Conservation (phyloP, 2,888 invertebrate genomes). For the Volucella inanis region DNA sequence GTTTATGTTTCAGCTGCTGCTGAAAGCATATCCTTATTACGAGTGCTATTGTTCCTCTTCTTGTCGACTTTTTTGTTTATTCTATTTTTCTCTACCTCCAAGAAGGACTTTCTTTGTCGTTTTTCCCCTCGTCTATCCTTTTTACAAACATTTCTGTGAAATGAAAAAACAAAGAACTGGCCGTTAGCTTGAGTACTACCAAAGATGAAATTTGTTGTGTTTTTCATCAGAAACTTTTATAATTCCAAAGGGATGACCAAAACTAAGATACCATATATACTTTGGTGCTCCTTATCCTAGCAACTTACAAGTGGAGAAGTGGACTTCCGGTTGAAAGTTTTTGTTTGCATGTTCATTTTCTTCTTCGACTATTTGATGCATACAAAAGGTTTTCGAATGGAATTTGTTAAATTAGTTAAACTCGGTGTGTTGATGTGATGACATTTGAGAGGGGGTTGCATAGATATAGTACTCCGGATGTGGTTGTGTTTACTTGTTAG, state of each 20-base stretch:
- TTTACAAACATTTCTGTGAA: too few relatives aligned
- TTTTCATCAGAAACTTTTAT: too few relatives aligned
- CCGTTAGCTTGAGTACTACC: too few relatives aligned
- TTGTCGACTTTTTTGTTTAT: not conserved
- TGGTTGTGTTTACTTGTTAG: not conserved
- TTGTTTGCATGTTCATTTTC: not conserved
- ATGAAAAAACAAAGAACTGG: too few relatives aligned
- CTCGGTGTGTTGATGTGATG: not conserved
- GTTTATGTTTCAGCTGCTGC: not conserved
- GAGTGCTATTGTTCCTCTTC: not conserved
- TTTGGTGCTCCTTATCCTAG: not conserved
- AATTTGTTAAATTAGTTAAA: constrained; percentile 2
- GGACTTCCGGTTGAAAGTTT: not conserved
- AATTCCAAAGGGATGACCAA: too few relatives aligned
- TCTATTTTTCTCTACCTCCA: too few relatives aligned
- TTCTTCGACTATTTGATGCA: not conserved
- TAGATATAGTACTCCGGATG: not conserved
- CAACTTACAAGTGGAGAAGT: not conserved
- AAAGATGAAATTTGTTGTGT: too few relatives aligned
- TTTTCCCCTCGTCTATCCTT: too few relatives aligned
- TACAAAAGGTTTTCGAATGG: not conserved
- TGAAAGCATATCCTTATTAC: not conserved
- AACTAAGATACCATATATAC: not conserved
- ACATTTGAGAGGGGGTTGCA: not conserved
- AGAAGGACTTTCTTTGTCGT: too few relatives aligned